A percentile compares a stretch with the other conserved stretches of the same genome.
Conservation (phyloP, 1,140 invertebrate species). For the Philaenus spumarius region DNA sequence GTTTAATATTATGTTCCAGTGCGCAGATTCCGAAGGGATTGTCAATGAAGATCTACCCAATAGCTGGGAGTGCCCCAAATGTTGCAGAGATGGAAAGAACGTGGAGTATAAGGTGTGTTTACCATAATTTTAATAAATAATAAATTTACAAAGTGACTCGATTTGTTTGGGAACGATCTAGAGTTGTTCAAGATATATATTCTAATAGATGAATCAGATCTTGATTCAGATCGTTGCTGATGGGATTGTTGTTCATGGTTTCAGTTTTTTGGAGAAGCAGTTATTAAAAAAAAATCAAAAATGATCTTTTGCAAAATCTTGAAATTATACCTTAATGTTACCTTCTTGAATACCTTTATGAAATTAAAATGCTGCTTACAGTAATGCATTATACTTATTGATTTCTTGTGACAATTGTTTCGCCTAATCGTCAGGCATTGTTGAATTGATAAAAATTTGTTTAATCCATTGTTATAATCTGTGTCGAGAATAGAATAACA, state of each 20-base stretch:
- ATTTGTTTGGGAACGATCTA: neutral
- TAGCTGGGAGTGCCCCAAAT: slow-evolving; percentile 94
- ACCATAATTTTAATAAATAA: slow-evolving; percentile 22
- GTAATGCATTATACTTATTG: too few species aligned
- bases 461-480: neutral
- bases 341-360: too few species aligned
- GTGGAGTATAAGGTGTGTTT: slow-evolving; percentile 63
- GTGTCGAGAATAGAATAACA: neutral
- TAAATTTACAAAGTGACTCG: neutral
- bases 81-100: slow-evolving; percentile 76
- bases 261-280: too few species aligned
- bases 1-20: slow-evolving; percentile 36
- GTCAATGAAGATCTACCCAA: slow-evolving; percentile 93
- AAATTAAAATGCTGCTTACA: too few species aligned
- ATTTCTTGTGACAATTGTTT: too few species aligned
- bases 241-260: too few species aligned
- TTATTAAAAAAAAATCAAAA: too few species aligned
- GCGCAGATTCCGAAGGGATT: slow-evolving; percentile 46
- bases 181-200: neutral
- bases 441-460: too few species aligned
- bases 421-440: too few species aligned
- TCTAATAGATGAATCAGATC: neutral
- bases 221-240: neutral
- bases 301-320: too few species aligned
- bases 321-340: too few species aligned